Percentiles rank a stretch among this genome's conserved stretches.
Evolutionary conservation across 1,140 invertebrate species (phyloP).

Genomic region (Bombus confusus): DNA sequence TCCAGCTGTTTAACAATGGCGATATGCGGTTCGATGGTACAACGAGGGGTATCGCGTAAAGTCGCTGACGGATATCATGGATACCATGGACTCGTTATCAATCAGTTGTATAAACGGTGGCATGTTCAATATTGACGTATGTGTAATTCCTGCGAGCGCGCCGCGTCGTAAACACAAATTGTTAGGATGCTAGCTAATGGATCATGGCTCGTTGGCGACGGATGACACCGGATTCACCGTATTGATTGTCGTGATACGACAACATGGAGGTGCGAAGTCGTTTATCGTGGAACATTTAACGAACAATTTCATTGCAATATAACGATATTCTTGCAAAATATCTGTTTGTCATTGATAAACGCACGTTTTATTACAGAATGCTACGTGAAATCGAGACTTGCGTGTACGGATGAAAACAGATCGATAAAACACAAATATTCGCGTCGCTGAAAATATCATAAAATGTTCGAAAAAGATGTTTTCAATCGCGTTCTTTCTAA

Average conservation of each 20-base stretch:
- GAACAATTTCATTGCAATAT: background rate
- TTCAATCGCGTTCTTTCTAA: no score
- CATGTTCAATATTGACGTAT: conserved; percentile 35
- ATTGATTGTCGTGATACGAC: background rate
- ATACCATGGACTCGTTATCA: conserved; percentile 33
- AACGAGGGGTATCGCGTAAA: background rate
- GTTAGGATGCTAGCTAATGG: conserved; percentile 18
- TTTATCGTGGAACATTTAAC: background rate
- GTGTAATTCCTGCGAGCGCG: conserved; percentile 10
- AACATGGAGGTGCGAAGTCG: background rate
- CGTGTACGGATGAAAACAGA: background rate
- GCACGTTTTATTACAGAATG: background rate
- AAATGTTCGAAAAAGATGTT: no score
- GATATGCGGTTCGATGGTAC: no score
- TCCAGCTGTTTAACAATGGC: background rate
- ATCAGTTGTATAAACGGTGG: conserved; percentile 35
- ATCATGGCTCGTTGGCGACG: conserved; percentile 15
- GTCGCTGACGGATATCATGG: background rate
- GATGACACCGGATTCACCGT: background rate
- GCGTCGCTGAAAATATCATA: no score
- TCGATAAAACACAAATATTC: background rate
- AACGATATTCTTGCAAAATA: background rate
- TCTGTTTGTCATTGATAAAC: background rate
- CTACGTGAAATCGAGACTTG: background rate
- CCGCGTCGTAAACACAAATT: conserved; percentile 30